phyloP scores from a whole-genome alignment of 2,113 vertebrate genomes.

The Pionites leucogaster region DNA sequence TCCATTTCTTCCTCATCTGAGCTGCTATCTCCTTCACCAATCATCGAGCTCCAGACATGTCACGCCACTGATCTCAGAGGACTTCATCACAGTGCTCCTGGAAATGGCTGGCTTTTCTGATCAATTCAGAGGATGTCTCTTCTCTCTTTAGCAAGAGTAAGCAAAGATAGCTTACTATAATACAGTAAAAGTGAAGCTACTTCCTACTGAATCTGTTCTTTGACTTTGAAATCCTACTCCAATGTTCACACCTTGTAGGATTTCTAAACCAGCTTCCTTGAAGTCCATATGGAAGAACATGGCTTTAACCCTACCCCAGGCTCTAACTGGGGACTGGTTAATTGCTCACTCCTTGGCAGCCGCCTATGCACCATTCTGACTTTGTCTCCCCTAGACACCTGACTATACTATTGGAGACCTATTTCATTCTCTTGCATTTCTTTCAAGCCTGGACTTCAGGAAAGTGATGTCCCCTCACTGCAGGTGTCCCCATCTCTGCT shows the following conservation, averaged over 20 bases:
- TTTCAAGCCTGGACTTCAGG: background rate
- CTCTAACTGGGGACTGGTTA: background rate
- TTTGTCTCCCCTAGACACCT: background rate
- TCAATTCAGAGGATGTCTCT: background rate
- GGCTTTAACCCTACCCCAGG: background rate
- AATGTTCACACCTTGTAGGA: background rate
- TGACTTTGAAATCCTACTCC: background rate
- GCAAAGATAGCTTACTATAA: background rate
- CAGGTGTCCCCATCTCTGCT: background rate
- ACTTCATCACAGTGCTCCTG: background rate
- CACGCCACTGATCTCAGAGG: background rate
- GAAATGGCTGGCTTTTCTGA: background rate
- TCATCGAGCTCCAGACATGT: background rate
- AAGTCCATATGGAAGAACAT: background rate
- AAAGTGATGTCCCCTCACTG: background rate
- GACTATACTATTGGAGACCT: background rate
- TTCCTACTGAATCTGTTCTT: background rate
- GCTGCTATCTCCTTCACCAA: background rate
- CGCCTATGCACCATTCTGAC: background rate
- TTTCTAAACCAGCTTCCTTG: background rate
- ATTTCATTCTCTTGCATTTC: background rate
- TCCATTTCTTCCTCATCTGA: background rate
- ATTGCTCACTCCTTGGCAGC: background rate
- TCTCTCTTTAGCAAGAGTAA: background rate
- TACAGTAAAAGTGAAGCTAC: background rate